Percentiles rank a stretch among this genome's conserved stretches.
phyloP scores from a whole-genome alignment of 2,797 vertebrate species.

The Ceryle rudis region DNA sequence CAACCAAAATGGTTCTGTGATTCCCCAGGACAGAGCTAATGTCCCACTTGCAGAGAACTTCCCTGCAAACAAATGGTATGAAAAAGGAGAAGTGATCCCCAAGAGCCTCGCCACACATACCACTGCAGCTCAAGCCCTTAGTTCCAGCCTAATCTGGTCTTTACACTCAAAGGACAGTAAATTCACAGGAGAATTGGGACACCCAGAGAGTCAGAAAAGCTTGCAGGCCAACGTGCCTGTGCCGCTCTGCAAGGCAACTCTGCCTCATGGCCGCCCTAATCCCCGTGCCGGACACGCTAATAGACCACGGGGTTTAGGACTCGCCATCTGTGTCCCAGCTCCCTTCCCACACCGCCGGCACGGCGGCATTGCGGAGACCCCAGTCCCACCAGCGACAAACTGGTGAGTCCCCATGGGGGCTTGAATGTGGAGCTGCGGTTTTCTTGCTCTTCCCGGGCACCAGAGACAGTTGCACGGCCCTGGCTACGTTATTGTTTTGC shows the following conservation, averaged over 20 bases:
- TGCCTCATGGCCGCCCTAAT: conserved; percentile 47
- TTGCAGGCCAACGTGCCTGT: neutral
- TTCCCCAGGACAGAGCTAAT: neutral
- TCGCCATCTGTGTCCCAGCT: conserved; percentile 50
- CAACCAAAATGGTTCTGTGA: neutral
- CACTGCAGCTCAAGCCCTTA: neutral
- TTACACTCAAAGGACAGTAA: neutral
- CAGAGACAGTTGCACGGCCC: neutral
- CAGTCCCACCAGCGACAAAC: neutral
- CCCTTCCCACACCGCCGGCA: conserved; percentile 57
- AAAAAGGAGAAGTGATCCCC: neutral
- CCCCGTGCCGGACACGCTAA: conserved; percentile 52
- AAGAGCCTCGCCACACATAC: neutral
- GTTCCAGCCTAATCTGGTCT: neutral
- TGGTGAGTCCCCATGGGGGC: conserved; percentile 4
- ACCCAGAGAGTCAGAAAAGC: conserved; percentile 29
- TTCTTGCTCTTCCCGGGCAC: conserved; percentile 15
- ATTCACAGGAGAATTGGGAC: conserved; percentile 31
- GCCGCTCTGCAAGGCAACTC: conserved; percentile 58
- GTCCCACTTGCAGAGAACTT: neutral
- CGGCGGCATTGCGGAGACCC: neutral
- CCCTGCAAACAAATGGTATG: neutral
- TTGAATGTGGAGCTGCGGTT: conserved; percentile 15
- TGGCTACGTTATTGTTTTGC: neutral
- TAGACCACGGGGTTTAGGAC: conserved; percentile 8